Evolutionary conservation across 2,113 vertebrate genomes (phyloP).

Genomic region (Mesocricetus auratus): DNA sequence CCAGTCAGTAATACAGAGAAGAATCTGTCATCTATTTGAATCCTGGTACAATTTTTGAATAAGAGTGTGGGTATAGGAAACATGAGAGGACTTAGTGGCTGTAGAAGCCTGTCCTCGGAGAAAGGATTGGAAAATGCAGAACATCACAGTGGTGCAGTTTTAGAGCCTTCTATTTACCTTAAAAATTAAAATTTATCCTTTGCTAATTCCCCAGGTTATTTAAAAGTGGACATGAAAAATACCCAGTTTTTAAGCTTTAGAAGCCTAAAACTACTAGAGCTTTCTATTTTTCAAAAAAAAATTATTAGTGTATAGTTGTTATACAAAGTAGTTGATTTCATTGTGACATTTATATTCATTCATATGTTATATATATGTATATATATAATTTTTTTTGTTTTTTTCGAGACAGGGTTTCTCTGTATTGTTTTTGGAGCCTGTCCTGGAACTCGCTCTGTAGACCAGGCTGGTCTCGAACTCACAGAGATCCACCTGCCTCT

Average conservation of each 20-base stretch:
- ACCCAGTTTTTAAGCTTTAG: background rate
- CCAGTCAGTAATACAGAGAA: background rate
- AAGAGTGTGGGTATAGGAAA: background rate
- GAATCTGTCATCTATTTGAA: background rate
- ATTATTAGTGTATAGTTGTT: background rate
- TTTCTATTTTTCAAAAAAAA: background rate
- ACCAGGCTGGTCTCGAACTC: too few relatives aligned
- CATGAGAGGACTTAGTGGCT: fast-evolving
- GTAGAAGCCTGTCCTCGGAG: background rate
- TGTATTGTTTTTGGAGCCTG: too few relatives aligned
- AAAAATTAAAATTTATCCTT: fast-evolving
- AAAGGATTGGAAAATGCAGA: background rate
- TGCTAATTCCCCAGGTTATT: background rate
- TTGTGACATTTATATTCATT: background rate
- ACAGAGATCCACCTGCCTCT: too few relatives aligned
- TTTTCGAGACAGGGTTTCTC: too few relatives aligned
- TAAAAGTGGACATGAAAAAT: background rate
- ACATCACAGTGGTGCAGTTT: background rate
- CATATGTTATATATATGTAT: too few relatives aligned
- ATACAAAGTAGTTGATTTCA: background rate
- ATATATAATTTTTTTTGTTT: too few relatives aligned
- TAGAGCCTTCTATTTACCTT: background rate
- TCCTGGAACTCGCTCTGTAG: too few relatives aligned
- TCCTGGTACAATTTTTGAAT: too few relatives aligned
- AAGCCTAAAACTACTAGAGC: background rate